A percentile compares a stretch with the other conserved stretches of the same genome.
phyloP scores from a whole-genome alignment of 2,888 invertebrate species.

The Dendrolimus houi region DNA sequence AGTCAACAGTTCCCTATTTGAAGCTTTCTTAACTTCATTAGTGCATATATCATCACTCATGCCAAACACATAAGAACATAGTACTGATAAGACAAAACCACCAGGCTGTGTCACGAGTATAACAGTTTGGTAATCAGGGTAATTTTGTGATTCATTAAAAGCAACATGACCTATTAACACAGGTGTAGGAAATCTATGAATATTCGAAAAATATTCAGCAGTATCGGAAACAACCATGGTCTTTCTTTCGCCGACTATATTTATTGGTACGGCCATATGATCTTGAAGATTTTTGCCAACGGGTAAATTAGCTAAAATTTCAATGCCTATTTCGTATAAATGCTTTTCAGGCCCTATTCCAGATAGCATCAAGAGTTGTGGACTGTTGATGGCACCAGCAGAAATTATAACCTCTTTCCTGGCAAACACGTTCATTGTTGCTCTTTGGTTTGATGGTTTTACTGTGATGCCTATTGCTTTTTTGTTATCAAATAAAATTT shows the following conservation, averaged over 20 bases:
- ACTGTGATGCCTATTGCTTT: slow-evolving; percentile 29
- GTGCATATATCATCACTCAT: slow-evolving; percentile 21
- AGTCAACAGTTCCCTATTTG: slow-evolving; percentile 15
- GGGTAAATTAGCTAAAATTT: slow-evolving; percentile 23
- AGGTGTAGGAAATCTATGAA: slow-evolving; percentile 23
- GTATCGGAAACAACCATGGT: slow-evolving; percentile 15
- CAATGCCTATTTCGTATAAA: slow-evolving; percentile 24
- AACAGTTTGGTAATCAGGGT: slow-evolving; percentile 36
- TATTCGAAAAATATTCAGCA: slow-evolving; percentile 15
- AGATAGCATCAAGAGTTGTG: slow-evolving; percentile 41
- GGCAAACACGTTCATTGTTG: slow-evolving; percentile 15
- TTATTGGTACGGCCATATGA: slow-evolving; percentile 23
- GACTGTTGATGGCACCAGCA: slow-evolving; percentile 34
- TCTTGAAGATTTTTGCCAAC: slow-evolving; percentile 39
- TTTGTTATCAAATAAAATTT: slow-evolving; percentile 22
- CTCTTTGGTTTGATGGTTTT: slow-evolving; percentile 8
- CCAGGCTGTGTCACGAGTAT: slow-evolving; percentile 19
- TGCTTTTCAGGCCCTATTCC: slow-evolving; percentile 37
- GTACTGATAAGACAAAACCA: slow-evolving; percentile 16
- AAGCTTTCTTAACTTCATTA: slow-evolving; percentile 13
- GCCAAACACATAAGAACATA: slow-evolving; percentile 17
- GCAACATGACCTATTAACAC: slow-evolving; percentile 28
- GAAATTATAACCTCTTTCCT: slow-evolving; percentile 35
- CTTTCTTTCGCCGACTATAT: slow-evolving; percentile 18
- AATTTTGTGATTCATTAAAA: slow-evolving; percentile 22